phyloP scores from a whole-genome alignment of 2,888 invertebrate genomes.

The Lamellibrachia satsuma region DNA sequence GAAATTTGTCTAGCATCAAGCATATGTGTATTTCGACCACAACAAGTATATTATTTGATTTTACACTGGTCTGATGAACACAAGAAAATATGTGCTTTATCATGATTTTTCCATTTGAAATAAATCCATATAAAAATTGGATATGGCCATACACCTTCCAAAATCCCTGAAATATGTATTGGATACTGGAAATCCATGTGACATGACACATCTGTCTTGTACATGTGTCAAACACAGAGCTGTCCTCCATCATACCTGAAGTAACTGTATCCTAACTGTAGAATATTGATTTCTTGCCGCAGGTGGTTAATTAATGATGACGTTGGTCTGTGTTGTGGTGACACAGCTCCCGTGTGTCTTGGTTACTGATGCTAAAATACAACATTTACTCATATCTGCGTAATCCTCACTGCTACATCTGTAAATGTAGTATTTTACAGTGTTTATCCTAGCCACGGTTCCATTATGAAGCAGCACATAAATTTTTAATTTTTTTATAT shows the following conservation, averaged over 20 bases:
- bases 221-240: not conserved
- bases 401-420: not conserved
- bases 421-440: not conserved
- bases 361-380: not conserved
- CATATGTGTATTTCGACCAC: too few relatives aligned
- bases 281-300: not conserved
- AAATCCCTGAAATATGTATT: too few relatives aligned
- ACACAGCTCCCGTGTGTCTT: not conserved
- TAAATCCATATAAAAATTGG: too few relatives aligned
- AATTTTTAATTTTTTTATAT: too few relatives aligned
- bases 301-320: not conserved
- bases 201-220: not conserved
- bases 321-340: not conserved
- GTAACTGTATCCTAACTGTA: not conserved
- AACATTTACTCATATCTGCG: not conserved
- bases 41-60: too few relatives aligned
- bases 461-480: not conserved
- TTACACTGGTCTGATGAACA: too few relatives aligned
- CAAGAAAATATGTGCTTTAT: too few relatives aligned
- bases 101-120: too few relatives aligned
- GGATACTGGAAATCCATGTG: too few relatives aligned
- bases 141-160: too few relatives aligned
- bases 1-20: too few relatives aligned
- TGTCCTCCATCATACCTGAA: not conserved
- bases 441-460: not conserved